Conservation (phyloP, 2,113 vertebrate species). For the Melanotaenia duboulayi region DNA sequence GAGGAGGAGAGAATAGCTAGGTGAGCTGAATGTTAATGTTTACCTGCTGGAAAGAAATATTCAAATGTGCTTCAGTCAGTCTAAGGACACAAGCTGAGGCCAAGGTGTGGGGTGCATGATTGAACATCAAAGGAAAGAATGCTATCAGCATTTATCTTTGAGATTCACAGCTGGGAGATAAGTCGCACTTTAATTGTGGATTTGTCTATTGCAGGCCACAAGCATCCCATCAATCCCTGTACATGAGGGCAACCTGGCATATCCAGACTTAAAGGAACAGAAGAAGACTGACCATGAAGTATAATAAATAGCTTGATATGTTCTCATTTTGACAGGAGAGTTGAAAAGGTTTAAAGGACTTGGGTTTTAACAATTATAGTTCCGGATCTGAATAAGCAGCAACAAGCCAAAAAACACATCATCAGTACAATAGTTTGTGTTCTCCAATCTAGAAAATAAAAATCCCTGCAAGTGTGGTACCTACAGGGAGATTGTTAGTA, state of each 20-base stretch:
- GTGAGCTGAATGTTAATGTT: slow-evolving; percentile 66
- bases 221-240: slow-evolving; percentile 71
- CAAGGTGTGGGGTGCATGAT: slow-evolving; percentile 57
- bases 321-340: background rate
- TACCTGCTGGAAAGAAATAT: slow-evolving; percentile 60
- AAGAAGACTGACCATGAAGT: slow-evolving; percentile 58
- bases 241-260: slow-evolving; percentile 43
- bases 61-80: slow-evolving; percentile 68
- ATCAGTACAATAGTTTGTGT: background rate
- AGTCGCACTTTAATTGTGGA: slow-evolving; percentile 68
- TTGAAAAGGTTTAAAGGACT: background rate
- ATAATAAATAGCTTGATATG: slow-evolving; percentile 52
- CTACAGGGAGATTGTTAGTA: background rate
- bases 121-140: slow-evolving; percentile 61
- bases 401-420: background rate
- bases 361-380: slow-evolving; percentile 9
- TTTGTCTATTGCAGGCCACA: slow-evolving; percentile 73
- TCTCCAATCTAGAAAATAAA: background rate
- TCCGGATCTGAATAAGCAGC: background rate
- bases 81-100: slow-evolving; percentile 62
- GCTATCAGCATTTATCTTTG: slow-evolving; percentile 72
- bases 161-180: slow-evolving; percentile 63
- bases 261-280: slow-evolving; percentile 50
- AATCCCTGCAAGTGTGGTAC: background rate
- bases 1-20: slow-evolving; percentile 35